Conservation (phyloP, 2,888 invertebrate species). For the Penaeus monodon region DNA sequence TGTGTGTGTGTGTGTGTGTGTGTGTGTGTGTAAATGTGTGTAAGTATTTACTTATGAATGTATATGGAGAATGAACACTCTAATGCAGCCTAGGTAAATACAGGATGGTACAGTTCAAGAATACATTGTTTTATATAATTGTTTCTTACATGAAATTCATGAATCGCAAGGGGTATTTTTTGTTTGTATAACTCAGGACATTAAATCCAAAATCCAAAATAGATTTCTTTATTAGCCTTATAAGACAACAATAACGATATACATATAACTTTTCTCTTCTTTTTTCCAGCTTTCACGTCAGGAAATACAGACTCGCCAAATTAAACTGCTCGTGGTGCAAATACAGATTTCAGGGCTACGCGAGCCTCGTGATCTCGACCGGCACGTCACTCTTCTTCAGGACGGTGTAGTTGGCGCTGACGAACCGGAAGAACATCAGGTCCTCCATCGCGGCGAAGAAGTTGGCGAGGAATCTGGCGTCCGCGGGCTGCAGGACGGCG, state of each 20-base stretch:
- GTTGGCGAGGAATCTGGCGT: slow-evolving; percentile 30
- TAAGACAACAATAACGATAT: too few relatives aligned
- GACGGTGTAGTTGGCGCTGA: slow-evolving; percentile 42
- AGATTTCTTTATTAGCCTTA: too few relatives aligned
- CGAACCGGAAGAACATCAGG: slow-evolving; percentile 47
- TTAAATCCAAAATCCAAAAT: too few relatives aligned
- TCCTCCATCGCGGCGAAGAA: slow-evolving; percentile 33
- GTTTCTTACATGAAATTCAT: too few relatives aligned
- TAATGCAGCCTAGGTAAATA: background rate
- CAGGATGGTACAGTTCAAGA: background rate
- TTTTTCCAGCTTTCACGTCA: too few relatives aligned
- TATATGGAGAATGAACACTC: background rate
- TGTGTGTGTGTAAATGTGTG: background rate
- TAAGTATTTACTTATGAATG: background rate
- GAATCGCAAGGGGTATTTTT: too few relatives aligned
- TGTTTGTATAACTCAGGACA: too few relatives aligned
- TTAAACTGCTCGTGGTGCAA: too few relatives aligned
- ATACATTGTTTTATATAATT: background rate
- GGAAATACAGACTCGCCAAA: too few relatives aligned
- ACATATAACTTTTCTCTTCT: too few relatives aligned
- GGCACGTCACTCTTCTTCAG: slow-evolving; percentile 44
- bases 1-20: background rate
- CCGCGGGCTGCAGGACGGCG: slow-evolving; percentile 9
- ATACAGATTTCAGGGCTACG: background rate
- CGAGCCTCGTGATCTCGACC: slow-evolving; percentile 30